Conservation (phyloP, 2,797 vertebrate species). For the Crotalus adamanteus region DNA sequence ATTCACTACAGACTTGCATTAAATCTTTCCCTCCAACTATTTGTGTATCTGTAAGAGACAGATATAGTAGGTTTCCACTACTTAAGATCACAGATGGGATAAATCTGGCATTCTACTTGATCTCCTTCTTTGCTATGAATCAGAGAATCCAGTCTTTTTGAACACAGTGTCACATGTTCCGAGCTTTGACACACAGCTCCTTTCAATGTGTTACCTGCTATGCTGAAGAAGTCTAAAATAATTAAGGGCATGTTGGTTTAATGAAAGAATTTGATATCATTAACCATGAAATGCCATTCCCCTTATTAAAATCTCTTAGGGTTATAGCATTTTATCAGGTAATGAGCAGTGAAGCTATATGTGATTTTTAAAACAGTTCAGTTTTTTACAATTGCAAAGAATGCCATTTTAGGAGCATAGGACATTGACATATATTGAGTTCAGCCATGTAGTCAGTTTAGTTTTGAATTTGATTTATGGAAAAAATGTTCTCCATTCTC, state of each 20-base stretch:
- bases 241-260: background rate
- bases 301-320: background rate
- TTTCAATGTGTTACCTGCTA: background rate
- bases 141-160: background rate
- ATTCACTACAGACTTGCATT: background rate
- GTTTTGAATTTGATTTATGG: background rate
- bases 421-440: background rate
- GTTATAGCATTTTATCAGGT: background rate
- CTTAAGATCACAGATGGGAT: fast-evolving
- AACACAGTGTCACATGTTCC: too few relatives aligned
- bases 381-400: background rate
- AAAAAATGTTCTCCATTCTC: background rate
- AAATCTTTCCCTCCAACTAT: background rate
- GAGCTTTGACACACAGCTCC: background rate
- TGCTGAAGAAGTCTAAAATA: background rate
- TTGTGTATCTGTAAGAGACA: background rate
- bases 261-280: background rate
- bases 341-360: background rate
- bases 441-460: background rate
- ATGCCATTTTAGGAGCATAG: background rate
- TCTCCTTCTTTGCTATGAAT: background rate
- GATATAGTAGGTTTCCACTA: fast-evolving
- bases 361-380: background rate
- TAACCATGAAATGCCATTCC: background rate
- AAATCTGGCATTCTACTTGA: background rate